Evolutionary conservation across 2,113 vertebrate genomes (phyloP).

Genomic region (Columbina picui): DNA sequence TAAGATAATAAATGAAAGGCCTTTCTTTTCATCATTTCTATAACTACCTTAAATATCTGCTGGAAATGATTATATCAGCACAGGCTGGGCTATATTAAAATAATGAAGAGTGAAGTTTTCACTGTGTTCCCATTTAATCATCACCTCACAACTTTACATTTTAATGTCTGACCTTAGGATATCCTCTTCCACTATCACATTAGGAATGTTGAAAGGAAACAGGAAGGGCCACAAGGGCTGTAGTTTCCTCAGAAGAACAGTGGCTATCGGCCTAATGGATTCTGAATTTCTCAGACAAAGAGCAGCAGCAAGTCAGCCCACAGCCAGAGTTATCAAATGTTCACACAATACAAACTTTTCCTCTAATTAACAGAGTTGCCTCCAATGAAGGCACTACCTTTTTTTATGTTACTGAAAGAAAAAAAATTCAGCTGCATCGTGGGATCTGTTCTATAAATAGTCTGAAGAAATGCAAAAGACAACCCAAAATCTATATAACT

Average conservation of each 20-base stretch:
- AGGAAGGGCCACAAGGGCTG: slow-evolving; percentile 64
- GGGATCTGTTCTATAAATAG: slow-evolving; percentile 8
- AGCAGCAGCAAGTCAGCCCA: slow-evolving; percentile 32
- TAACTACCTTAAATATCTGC: slow-evolving; percentile 55
- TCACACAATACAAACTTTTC: slow-evolving; percentile 43
- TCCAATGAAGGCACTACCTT: background rate
- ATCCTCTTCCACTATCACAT: slow-evolving; percentile 69
- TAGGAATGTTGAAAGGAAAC: slow-evolving; percentile 75
- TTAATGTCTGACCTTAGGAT: slow-evolving; percentile 71
- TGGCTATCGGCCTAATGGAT: slow-evolving; percentile 61
- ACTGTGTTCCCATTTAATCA: slow-evolving; percentile 64
- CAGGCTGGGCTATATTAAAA: slow-evolving; percentile 57
- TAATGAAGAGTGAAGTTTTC: slow-evolving; percentile 68
- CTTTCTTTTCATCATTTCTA: slow-evolving; percentile 67
- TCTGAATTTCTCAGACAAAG: slow-evolving; percentile 67
- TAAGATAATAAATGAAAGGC: slow-evolving; percentile 64
- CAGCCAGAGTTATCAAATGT: slow-evolving; percentile 41
- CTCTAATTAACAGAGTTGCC: slow-evolving; percentile 38
- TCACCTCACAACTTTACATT: slow-evolving; percentile 69
- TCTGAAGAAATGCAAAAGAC: background rate
- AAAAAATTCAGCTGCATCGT: background rate
- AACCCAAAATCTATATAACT: background rate
- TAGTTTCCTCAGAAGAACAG: slow-evolving; percentile 66
- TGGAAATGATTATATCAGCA: slow-evolving; percentile 55
- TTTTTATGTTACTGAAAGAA: background rate